A percentile compares a stretch with the other conserved stretches of the same genome.
Evolutionary conservation across 2,113 vertebrate species (phyloP).

Genomic region (Heterotis niloticus): DNA sequence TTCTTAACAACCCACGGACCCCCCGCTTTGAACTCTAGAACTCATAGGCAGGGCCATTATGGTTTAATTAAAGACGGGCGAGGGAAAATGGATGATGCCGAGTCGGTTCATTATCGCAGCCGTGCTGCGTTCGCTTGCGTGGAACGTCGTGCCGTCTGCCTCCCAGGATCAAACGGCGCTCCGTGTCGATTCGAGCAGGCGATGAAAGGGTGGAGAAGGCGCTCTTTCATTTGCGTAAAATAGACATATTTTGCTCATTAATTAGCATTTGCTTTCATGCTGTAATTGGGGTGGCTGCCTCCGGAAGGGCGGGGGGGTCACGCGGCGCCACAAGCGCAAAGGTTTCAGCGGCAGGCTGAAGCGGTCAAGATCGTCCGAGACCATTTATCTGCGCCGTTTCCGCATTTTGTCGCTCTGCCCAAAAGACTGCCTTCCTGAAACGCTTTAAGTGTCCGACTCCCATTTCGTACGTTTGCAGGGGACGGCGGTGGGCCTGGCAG

Average conservation of each 20-base stretch:
- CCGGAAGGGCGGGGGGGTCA: conserved; percentile 10
- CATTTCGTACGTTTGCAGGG: neutral
- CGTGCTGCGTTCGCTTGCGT: neutral
- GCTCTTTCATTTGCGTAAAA: conserved; percentile 19
- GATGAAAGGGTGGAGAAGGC: neutral
- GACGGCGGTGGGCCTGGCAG: too few species aligned
- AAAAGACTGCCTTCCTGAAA: neutral
- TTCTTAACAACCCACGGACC: neutral
- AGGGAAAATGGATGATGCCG: neutral
- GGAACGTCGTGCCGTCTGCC: neutral
- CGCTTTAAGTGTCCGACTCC: neutral
- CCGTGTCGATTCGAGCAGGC: neutral
- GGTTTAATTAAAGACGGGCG: neutral
- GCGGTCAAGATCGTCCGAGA: too few species aligned
- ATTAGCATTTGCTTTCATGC: conserved; percentile 30
- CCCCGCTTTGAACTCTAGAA: neutral
- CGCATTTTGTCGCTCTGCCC: neutral
- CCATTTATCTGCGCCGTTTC: too few species aligned
- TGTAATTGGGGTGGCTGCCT: conserved; percentile 27
- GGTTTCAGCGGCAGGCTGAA: conserved; percentile 19
- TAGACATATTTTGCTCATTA: conserved; percentile 21
- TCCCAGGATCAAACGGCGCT: neutral
- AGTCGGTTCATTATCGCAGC: conserved; percentile 30
- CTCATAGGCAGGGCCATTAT: neutral
- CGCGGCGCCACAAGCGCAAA: conserved; percentile 22